Evolutionary conservation across 2,888 invertebrate species (phyloP).

Genomic region (Rhopalosiphum nymphaeae): DNA sequence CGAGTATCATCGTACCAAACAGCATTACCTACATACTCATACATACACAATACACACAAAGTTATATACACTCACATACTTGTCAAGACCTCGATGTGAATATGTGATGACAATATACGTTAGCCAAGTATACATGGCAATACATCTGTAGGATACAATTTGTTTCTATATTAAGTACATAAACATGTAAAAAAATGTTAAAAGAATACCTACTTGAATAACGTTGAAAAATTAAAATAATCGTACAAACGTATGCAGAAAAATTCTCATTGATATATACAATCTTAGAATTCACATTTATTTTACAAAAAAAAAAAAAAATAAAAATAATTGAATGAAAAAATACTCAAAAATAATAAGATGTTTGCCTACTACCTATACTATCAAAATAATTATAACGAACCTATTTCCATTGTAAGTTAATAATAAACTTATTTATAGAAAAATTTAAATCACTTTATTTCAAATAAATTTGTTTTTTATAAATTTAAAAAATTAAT

Average conservation of each 20-base stretch:
- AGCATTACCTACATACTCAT: neutral
- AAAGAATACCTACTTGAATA: conserved; percentile 2
- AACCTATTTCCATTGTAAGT: neutral
- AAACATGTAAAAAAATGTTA: neutral
- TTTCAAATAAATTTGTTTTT: neutral
- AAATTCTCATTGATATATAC: neutral
- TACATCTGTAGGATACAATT: neutral
- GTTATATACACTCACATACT: neutral
- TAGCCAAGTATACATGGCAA: neutral
- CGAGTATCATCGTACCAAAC: conserved; percentile 11
- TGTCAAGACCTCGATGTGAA: conserved; percentile 13
- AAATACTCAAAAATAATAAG: neutral
- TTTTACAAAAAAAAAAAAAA: neutral
- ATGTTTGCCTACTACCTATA: neutral
- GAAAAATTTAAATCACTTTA: neutral
- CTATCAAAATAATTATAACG: neutral
- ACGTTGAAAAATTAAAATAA: neutral
- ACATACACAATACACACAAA: neutral
- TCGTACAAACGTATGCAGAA: neutral
- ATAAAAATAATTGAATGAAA: neutral
- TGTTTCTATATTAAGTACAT: neutral
- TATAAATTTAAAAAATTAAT: neutral
- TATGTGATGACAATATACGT: conserved; percentile 23
- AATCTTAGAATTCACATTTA: neutral
- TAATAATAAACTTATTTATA: neutral